Base-by-base conservation (phyloP, 1,140 invertebrate species). In the Alviniconcha marisindica region DNA sequence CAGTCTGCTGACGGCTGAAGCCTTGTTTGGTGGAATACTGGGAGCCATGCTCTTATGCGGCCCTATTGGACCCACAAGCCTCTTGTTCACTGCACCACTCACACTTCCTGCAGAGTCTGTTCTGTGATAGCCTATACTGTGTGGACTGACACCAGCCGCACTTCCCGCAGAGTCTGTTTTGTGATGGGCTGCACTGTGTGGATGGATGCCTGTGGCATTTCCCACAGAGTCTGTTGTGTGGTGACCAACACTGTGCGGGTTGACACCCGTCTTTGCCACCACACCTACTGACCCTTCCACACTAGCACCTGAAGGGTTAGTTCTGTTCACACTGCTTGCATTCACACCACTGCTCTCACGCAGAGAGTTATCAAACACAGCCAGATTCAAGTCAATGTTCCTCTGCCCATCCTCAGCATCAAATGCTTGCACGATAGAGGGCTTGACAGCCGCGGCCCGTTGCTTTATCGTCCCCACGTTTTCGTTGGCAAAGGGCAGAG, bases 391-490 rank as follows among this genome's bases (percentile, higher is more conserved):
- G 40, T 85, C 84, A 3, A 80, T n/a, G 83, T 54, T 83, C 31
- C 78, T 63, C 71, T 88, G 83, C 21, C 83, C 85, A 51, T 81
- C 82, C 2, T 33, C 48, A 44, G 51, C 78, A 66, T 89, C 88
- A 38, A 88, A 69, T 42, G 86, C 51, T 77, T 89, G 84, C 33
- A 86, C 85, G 66, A 91, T 87, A 31, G 89, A 91, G 21, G 91
- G 88, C 81, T 92, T 92, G 24, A 81, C 44, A n/a, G 83, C 79
- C 24, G 88, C 86, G 10, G 84, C 89, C 83, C 96, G 93, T 87
- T 97, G 96, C 89, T 98, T 98, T 91, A 99, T 99, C 38, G 98
- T 99, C 18, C 98, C 98, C 51, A 98, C 97, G 94, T 99, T 99
- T 91, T 99, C 98, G 93, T 99, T 99, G 83, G 98, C 98, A 94